phyloP scores from a whole-genome alignment of 2,888 invertebrate genomes.

The Macrophya annulata region DNA sequence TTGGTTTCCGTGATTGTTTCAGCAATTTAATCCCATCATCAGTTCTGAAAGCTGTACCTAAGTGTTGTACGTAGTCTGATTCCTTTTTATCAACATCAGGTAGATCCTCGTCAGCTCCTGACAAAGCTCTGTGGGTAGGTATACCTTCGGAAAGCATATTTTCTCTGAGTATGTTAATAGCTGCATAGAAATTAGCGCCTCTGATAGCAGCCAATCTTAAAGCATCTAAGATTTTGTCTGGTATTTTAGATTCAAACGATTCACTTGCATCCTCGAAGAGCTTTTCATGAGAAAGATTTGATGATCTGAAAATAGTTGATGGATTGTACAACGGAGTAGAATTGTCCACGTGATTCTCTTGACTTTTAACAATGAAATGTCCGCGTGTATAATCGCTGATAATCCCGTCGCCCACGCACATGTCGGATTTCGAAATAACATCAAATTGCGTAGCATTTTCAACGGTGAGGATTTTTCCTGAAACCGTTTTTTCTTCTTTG shows the following conservation, averaged over 20 bases:
- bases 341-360: not conserved
- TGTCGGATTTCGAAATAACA: conserved; percentile 30
- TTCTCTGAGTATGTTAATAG: conserved; percentile 63
- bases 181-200: conserved; percentile 62
- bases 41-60: not conserved
- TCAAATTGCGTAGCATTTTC: conserved; percentile 47
- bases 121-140: not conserved
- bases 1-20: not conserved
- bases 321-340: not conserved
- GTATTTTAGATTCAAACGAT: conserved; percentile 48
- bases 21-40: not conserved
- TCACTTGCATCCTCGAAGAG: conserved; percentile 8
- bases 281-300: not conserved
- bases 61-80: not conserved
- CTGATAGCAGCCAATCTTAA: conserved; percentile 62
- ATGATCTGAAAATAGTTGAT: not conserved
- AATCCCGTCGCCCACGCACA: not conserved
- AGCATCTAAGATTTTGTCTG: conserved; percentile 61
- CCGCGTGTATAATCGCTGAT: not conserved
- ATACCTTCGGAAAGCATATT: conserved; percentile 1
- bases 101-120: not conserved
- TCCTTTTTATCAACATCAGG: not conserved
- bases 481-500: not conserved
- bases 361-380: not conserved
- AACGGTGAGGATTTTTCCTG: not conserved